Evolutionary conservation across 2,797 vertebrate genomes (phyloP).

Genomic region (Valencia hispanica): DNA sequence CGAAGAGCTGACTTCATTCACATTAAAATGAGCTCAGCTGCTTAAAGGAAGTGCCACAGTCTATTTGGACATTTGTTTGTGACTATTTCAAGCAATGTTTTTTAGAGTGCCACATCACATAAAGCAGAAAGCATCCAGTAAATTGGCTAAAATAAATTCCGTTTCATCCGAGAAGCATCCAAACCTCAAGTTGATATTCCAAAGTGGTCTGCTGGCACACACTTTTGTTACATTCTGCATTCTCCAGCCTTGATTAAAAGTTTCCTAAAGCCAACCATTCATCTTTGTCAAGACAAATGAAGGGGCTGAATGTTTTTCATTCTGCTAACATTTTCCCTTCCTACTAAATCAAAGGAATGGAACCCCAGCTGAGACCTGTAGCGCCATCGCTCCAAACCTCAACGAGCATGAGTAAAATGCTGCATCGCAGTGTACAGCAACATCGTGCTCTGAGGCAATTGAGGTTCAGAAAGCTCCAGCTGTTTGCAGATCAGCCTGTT

Average conservation of each 20-base stretch:
- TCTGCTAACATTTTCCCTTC: constrained; percentile 55
- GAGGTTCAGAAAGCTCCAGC: constrained; percentile 55
- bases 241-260: constrained; percentile 61
- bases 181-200: constrained; percentile 47
- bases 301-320: constrained; percentile 53
- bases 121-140: background rate
- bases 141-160: constrained; percentile 10
- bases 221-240: constrained; percentile 29
- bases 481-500: constrained; percentile 51
- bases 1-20: constrained; percentile 16
- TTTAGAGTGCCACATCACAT: background rate
- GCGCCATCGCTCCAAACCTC: constrained; percentile 37
- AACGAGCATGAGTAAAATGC: constrained; percentile 43
- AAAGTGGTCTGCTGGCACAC: constrained; percentile 59
- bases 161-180: constrained; percentile 28
- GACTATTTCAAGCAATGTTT: constrained; percentile 15
- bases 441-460: constrained; percentile 39
- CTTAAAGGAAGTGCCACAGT: constrained; percentile 14
- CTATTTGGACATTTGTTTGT: constrained; percentile 14
- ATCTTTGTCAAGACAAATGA: constrained; percentile 57
- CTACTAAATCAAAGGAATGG: constrained; percentile 54
- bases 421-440: constrained; percentile 58
- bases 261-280: constrained; percentile 54
- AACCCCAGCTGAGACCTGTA: constrained; percentile 46
- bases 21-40: constrained; percentile 39